Evolutionary conservation across 2,888 invertebrate genomes (phyloP), one percentile per base, ranked within the genome.

Genomic region (Cantharis nigra): DNA sequence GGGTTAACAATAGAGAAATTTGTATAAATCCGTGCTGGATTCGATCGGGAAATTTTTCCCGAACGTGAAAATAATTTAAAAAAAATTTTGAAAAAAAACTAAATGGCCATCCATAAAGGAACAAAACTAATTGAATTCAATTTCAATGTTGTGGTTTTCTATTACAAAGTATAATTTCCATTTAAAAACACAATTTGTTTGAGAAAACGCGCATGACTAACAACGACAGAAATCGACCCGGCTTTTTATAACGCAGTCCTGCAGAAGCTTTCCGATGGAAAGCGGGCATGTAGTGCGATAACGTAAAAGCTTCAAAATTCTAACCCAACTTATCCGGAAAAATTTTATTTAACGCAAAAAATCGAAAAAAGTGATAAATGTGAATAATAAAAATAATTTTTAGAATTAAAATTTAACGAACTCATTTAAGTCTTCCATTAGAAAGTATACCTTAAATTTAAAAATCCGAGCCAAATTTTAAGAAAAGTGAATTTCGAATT

Each of bases 151-250:
- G 20, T 23, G 65, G 65, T 67, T 75, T 71, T 71, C 75, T 64
- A 33, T 70, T 70, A 62, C 71, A 13, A 71, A 71, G 67, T 70
- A 69, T 67, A 76, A 76, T 76, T 64, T 76, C 69, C 76, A 76
- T 76, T 76, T 76, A 76, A 72, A 72, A 76, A 76, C 72, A 69
- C 63, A 26, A 64, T 26, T 62, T 26, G 62, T 62, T 18, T 23
- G 18, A 69, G 71, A 75, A 75, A 78, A 78, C 69, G 78, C 78
- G 78, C 78, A 76, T 76, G 76, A 79, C 63, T 76, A 71, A 70
- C 71, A 64, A 67, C 69, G 62, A 23, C 63, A 64, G 71, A 63
- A 79, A 79, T 79, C 78, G 78, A 79, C 78, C 78, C 78, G 74
- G 69, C 72, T 71, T 64, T 71, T 67, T 65, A 76, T 70, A 76